These are phyloP conservation scores for Apodemia hepburni DNA, from an alignment of 2,888 invertebrate genomes.

Conservation along the genomic window DNA sequence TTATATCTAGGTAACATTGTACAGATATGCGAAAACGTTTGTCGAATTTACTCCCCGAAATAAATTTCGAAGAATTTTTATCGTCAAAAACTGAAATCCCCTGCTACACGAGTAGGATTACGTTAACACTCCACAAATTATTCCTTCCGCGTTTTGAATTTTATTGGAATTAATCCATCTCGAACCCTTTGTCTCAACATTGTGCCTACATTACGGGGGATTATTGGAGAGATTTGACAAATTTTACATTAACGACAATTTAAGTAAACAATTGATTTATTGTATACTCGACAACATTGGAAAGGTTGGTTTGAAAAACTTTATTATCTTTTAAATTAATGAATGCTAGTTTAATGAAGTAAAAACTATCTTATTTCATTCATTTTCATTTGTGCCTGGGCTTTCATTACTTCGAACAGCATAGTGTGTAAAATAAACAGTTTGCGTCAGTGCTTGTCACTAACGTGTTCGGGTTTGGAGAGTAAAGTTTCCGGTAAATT, in stretches of 20 bases:
- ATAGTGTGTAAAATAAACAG: no score
- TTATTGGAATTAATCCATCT: slow-evolving; percentile 71
- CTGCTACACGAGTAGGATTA: slow-evolving; percentile 27
- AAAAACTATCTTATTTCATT: no score
- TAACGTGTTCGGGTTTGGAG: no score
- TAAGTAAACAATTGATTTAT: slow-evolving; percentile 11
- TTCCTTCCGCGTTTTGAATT: slow-evolving; percentile 68
- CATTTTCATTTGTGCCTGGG: no score
- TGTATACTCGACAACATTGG: neutral
- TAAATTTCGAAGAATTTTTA: slow-evolving; percentile 9
- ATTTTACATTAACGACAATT: slow-evolving; percentile 7
- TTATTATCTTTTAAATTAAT: no score
- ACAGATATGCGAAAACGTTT: neutral
- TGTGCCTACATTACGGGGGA: slow-evolving; percentile 59
- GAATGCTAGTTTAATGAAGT: no score
- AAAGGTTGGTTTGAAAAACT: no score
- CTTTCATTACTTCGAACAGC: no score
- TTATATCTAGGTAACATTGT: slow-evolving; percentile 6
- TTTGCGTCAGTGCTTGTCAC: no score
- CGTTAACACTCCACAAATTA: slow-evolving; percentile 39
- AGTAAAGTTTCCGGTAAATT: no score
- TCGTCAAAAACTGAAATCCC: slow-evolving; percentile 18
- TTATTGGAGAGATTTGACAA: slow-evolving; percentile 37
- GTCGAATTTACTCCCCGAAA: slow-evolving; percentile 6
- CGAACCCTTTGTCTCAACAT: slow-evolving; percentile 65